A percentile compares a stretch with the other conserved stretches of the same genome.
Conservation (phyloP, 2,797 vertebrate species). For the Sus cebifrons region DNA sequence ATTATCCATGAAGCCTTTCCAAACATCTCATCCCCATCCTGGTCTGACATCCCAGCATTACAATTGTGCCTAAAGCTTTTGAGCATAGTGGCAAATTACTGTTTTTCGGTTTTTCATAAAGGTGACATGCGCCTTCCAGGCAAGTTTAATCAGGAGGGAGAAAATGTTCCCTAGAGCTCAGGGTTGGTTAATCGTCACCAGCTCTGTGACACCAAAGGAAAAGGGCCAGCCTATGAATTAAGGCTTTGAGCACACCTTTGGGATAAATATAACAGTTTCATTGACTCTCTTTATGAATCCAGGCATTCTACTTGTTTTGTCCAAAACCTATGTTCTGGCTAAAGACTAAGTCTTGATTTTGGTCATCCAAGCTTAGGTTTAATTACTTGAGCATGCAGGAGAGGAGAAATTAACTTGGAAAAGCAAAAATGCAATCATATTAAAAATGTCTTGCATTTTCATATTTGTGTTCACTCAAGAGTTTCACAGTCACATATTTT, state of each 20-base stretch:
- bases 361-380: constrained; percentile 29
- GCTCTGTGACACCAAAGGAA: not conserved
- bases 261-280: not conserved
- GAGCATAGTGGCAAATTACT: not conserved
- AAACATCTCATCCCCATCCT: not conserved
- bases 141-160: not conserved
- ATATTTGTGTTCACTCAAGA: not conserved
- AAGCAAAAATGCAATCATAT: not conserved
- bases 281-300: not conserved
- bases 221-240: not conserved
- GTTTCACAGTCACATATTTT: constrained; percentile 46
- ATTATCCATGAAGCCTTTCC: not conserved
- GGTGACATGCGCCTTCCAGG: not conserved
- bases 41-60: not conserved
- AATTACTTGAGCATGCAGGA: not conserved
- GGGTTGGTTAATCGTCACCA: not conserved
- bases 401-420: not conserved
- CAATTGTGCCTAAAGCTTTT: not conserved
- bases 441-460: not conserved
- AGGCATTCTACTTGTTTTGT: not conserved
- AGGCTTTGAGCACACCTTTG: not conserved
- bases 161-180: not conserved
- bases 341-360: not conserved
- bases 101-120: not conserved
- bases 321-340: constrained; percentile 1